Base-by-base conservation (phyloP, 2,888 invertebrate genomes). In the Drosophila mulleri region DNA sequence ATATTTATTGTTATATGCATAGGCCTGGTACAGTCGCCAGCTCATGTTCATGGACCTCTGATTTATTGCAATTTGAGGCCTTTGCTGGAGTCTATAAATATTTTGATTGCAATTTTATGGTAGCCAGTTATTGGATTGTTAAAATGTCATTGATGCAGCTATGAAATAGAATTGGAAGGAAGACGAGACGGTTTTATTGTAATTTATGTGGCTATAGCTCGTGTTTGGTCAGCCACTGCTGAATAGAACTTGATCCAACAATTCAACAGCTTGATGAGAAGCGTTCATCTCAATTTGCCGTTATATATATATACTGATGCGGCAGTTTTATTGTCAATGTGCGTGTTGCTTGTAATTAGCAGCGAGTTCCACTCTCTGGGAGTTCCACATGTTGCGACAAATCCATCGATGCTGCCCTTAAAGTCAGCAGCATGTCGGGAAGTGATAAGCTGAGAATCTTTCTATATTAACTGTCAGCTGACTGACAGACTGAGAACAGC, bases 271-370 rank as follows among this genome's bases (percentile, higher is more conserved):
- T 47, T 47, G 26, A 47, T 39, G 53, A 39, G 29, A 37, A 12
- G 57, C 26, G 14, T 56, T 45, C 37, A 11, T 63, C 37, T 44
- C 26, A 66, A 69, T 58, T 75, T 58, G 37, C 42, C 65, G 23
- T 41, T 50, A 76, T 23, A 14, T 45, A 37, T 23, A 23, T 8
- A 45, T 23, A 16, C 23, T 23, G 8, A 23, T 14, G 45, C 23
- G 23, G 45, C 23, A 16, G 16, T 45, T 45, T 86, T 83, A 83
- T 83, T 73, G 26, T 70, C 78, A 67, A 54, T 83, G 83, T 83
- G 83, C 83, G 83, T 83, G 83, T 57, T 83, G 75, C 54, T 37
- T 6, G 81, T 69, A 80, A 83, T 86, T 83, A 86, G 61, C 62
- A 73, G 11, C 32, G 32, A 9, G 56, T 6, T 16, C 16, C 39